Conservation (phyloP, 2,888 invertebrate species). For the Cistogaster globosa region DNA sequence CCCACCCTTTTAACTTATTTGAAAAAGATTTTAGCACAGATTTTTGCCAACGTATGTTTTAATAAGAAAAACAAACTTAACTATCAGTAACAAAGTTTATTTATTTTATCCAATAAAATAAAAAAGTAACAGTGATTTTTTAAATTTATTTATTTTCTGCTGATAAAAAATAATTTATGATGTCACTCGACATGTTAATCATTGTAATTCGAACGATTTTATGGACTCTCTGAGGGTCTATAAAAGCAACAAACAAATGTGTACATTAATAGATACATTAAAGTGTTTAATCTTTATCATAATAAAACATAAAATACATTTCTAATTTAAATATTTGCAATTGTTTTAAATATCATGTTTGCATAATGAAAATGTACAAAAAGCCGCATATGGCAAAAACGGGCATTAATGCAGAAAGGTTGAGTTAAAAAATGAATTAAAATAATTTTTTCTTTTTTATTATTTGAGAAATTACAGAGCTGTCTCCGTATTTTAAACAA, state of each 20-base stretch:
- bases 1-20: too few relatives aligned
- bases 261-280: too few relatives aligned
- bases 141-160: neutral
- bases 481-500: too few relatives aligned
- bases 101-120: slow-evolving; percentile 42
- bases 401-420: neutral
- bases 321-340: slow-evolving; percentile 61
- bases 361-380: neutral
- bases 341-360: slow-evolving; percentile 16
- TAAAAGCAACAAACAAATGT: slow-evolving; percentile 32
- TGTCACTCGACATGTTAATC: slow-evolving; percentile 41
- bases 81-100: neutral
- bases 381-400: slow-evolving; percentile 31
- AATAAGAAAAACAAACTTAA: too few relatives aligned
- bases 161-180: slow-evolving; percentile 31
- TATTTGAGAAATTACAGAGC: too few relatives aligned
- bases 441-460: too few relatives aligned
- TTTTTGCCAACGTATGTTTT: too few relatives aligned
- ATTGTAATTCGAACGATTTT: slow-evolving; percentile 55
- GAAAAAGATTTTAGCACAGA: too few relatives aligned
- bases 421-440: too few relatives aligned
- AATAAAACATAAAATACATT: slow-evolving; percentile 24
- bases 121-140: neutral
- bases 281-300: neutral
- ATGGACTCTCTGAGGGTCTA: slow-evolving; percentile 59